Percentiles rank a stretch among this genome's conserved stretches.
Evolutionary conservation across 1,140 invertebrate genomes (phyloP).

Genomic region (Bombus fervidus): DNA sequence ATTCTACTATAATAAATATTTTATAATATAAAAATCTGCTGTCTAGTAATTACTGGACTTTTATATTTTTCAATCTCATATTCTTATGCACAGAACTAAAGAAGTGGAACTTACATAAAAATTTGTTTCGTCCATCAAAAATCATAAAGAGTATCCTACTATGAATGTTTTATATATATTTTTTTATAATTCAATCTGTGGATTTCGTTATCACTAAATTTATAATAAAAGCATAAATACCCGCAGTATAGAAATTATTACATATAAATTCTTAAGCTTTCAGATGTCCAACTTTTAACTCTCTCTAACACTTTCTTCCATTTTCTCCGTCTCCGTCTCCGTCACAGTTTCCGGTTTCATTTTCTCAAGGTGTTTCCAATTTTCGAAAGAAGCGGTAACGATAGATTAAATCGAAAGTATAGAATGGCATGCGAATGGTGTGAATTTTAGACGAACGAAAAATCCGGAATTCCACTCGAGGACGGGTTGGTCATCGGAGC

Average conservation of each 20-base stretch:
- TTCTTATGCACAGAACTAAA: too few species aligned
- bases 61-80: too few species aligned
- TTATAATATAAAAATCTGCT: too few species aligned
- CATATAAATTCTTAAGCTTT: background rate
- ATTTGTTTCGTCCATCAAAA: too few species aligned
- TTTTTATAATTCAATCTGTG: background rate
- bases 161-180: too few species aligned
- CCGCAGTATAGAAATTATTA: background rate
- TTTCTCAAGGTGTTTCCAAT: background rate
- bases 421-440: background rate
- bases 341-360: background rate
- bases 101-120: too few species aligned
- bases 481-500: slow-evolving; percentile 53
- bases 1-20: too few species aligned
- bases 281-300: background rate
- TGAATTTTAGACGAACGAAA: slow-evolving; percentile 13
- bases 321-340: background rate
- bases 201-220: background rate
- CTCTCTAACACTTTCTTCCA: background rate
- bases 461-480: slow-evolving; percentile 49
- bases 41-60: too few species aligned
- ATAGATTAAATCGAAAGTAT: slow-evolving; percentile 29
- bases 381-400: background rate
- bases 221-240: background rate
- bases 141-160: too few species aligned